phyloP scores from a whole-genome alignment of 2,888 invertebrate genomes.

The Seladonia tumulorum region DNA sequence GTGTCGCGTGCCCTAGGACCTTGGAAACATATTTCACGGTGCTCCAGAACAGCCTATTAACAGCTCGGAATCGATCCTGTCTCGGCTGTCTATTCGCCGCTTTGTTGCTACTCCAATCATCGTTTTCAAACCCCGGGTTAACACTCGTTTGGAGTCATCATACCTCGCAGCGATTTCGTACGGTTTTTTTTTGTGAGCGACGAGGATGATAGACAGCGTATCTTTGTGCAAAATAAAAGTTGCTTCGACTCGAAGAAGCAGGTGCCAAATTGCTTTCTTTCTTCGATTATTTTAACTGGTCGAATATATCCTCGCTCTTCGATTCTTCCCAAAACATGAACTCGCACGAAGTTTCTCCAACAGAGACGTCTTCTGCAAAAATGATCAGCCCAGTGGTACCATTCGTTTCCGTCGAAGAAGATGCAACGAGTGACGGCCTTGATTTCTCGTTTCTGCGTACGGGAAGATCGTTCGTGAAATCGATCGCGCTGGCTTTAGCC shows the following conservation, averaged over 20 bases:
- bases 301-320: too few relatives aligned
- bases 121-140: background rate
- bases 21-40: background rate
- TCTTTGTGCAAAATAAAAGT: too few relatives aligned
- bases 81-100: background rate
- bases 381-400: background rate
- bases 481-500: conserved; percentile 63
- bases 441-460: conserved; percentile 68
- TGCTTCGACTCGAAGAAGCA: too few relatives aligned
- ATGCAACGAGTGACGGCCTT: conserved; percentile 62
- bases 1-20: conserved; percentile 10
- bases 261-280: too few relatives aligned
- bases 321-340: too few relatives aligned
- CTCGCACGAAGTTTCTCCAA: too few relatives aligned
- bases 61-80: background rate
- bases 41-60: background rate
- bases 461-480: conserved; percentile 68
- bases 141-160: too few relatives aligned
- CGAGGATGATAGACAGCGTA: too few relatives aligned
- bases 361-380: background rate
- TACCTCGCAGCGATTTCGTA: too few relatives aligned
- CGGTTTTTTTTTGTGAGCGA: too few relatives aligned
- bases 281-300: too few relatives aligned
- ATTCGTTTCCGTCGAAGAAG: conserved; percentile 55
- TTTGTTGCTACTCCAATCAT: background rate